phyloP scores from a whole-genome alignment of 2,113 vertebrate genomes.

The Plestiodon gilberti region DNA sequence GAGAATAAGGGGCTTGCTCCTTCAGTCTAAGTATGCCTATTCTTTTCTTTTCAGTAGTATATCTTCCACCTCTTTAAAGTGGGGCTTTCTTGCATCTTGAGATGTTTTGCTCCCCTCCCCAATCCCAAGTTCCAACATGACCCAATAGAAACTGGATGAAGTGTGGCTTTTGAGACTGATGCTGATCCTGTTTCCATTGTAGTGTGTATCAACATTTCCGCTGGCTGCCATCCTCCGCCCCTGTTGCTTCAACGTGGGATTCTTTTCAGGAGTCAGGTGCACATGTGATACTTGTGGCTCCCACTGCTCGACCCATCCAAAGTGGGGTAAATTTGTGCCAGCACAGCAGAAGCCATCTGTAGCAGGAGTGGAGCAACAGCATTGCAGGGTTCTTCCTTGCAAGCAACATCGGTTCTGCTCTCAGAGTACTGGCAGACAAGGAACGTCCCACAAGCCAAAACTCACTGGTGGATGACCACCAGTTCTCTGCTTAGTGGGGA shows the following conservation, averaged over 20 bases:
- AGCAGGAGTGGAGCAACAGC: not conserved
- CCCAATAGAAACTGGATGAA: not conserved
- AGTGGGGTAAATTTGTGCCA: not conserved
- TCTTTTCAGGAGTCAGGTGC: not conserved
- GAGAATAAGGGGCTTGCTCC: not conserved
- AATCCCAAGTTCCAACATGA: not conserved
- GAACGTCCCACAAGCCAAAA: too few relatives aligned
- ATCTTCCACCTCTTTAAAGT: not conserved
- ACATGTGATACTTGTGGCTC: not conserved
- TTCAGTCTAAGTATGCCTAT: not conserved
- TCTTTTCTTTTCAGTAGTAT: not conserved
- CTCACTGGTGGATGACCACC: not conserved
- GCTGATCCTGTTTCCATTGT: not conserved
- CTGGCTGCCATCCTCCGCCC: not conserved
- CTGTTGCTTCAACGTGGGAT: not conserved
- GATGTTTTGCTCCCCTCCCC: not conserved
- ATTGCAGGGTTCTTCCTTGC: not conserved
- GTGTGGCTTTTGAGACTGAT: constrained; percentile 6
- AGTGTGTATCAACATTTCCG: not conserved
- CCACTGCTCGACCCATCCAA: not conserved
- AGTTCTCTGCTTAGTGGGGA: not conserved
- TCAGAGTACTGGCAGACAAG: not conserved
- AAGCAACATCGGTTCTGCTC: too few relatives aligned
- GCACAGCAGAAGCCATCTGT: not conserved
- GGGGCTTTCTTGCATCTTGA: constrained; percentile 23